Evolutionary conservation across 92 coral and sea anemone genomes (phyloP).

Genomic region (Heliopora coerulea): DNA sequence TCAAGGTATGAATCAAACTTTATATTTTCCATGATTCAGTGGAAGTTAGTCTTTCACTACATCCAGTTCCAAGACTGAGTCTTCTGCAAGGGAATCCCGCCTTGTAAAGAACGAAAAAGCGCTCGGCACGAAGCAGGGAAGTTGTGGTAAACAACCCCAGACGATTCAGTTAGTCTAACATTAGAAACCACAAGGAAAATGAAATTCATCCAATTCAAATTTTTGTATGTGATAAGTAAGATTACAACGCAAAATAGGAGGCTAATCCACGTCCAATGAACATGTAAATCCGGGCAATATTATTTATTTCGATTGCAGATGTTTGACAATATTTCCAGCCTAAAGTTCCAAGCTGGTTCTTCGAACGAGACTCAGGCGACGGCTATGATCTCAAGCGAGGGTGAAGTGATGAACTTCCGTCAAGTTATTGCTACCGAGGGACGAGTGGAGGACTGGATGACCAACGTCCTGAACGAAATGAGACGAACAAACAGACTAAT

Average conservation of each 20-base stretch:
- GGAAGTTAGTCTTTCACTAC: neutral
- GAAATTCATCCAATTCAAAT: too few relatives aligned
- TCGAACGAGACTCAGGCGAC: slow-evolving; percentile 81
- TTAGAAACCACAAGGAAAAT: too few relatives aligned
- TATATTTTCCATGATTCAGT: neutral
- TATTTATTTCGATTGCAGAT: slow-evolving; percentile 79
- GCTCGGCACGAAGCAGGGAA: too few relatives aligned
- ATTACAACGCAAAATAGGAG: too few relatives aligned
- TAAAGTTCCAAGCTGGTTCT: slow-evolving; percentile 95
- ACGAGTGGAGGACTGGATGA: slow-evolving; percentile 99
- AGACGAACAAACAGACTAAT: slow-evolving; percentile 94
- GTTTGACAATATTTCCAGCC: slow-evolving; percentile 94
- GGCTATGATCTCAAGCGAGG: slow-evolving; percentile 94
- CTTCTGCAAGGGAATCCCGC: too few relatives aligned
- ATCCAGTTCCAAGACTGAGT: too few relatives aligned
- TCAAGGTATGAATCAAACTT: too few relatives aligned
- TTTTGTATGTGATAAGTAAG: too few relatives aligned
- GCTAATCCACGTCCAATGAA: too few relatives aligned
- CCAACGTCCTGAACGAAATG: slow-evolving; percentile 96
- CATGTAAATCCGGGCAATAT: neutral
- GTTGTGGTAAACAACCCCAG: too few relatives aligned
- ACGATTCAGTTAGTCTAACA: too few relatives aligned
- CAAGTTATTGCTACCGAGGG: slow-evolving; percentile 95
- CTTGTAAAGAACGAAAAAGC: too few relatives aligned
- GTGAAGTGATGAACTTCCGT: slow-evolving; percentile 93